Base-by-base conservation (phyloP, 2,113 vertebrate genomes). In the Phaethornis superciliosus region DNA sequence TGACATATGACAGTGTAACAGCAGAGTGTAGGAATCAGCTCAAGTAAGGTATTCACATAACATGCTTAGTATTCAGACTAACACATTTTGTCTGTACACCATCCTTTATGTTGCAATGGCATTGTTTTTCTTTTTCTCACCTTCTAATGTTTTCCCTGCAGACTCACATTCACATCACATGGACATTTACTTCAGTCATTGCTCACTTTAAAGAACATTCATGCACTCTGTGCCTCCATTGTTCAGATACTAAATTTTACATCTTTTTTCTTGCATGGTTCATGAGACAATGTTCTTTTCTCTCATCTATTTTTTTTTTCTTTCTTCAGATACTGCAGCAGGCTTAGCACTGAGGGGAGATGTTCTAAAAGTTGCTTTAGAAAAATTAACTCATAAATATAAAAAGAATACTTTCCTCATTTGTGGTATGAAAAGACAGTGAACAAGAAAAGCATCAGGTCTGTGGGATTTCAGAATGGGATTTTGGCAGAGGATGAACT, bases 1-100 rank as follows among this genome's bases (percentile, higher is more conserved):
- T 94, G 93, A 91, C 90, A 95, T 5, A 60, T 64, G 93, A 95
- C 90, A 95, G 91, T 74, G 24, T 27, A 93, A 89, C 91, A 60
- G 72, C 90, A 71, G 60, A 71, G 60, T 64, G 37, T 17, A 95
- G 63, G 68, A 86, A 90, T 94, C 71, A 81, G 80, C 90, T 86
- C 78, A 40, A 95, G 77, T 22, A 67, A 2, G 0, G 68, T n/a
- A 37, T n/a, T 94, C 94, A 77, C 51, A 67, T 46, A 79, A 72
- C 82, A 90, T 59, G 47, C 76, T 88, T 21, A 74, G 21, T 9
- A 84, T 64, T 88, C 94, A 94, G 64, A 67, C 71, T 91, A 91
- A 90, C 91, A 86, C 49, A 22, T 84, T 88, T 56, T 88, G 76
- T 86, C 90, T 88, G 54, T 81, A 72, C 69, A 62, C 80, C 72